Conservation (phyloP, 2,797 vertebrate species). For the Chelmon rostratus region DNA sequence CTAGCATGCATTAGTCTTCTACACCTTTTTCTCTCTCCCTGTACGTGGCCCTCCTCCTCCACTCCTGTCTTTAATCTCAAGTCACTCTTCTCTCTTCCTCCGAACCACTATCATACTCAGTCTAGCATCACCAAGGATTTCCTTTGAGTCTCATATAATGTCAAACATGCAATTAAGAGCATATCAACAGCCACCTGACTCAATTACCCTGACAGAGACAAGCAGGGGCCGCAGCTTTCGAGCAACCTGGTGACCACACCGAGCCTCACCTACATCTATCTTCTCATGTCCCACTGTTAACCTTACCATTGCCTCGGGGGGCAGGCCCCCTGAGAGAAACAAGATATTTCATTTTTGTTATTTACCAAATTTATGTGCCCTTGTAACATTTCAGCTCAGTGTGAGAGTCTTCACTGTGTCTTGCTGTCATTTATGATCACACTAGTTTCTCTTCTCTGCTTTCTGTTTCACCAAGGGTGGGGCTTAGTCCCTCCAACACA, state of each 20-base stretch:
- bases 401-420: too few species aligned
- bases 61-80: slow-evolving; percentile 12
- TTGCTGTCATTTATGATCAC: too few species aligned
- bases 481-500: too few species aligned
- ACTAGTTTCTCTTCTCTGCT: too few species aligned
- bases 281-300: background rate
- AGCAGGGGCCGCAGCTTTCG: slow-evolving; percentile 16
- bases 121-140: slow-evolving; percentile 43
- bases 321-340: too few species aligned
- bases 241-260: slow-evolving; percentile 16
- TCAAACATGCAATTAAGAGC: slow-evolving; percentile 76
- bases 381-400: too few species aligned
- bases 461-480: too few species aligned
- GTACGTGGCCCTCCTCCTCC: background rate
- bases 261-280: background rate
- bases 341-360: too few species aligned
- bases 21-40: background rate
- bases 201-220: slow-evolving; percentile 59
- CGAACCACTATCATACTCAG: slow-evolving; percentile 43
- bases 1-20: slow-evolving; percentile 25
- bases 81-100: slow-evolving; percentile 33
- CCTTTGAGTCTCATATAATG: slow-evolving; percentile 64
- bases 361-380: too few species aligned
- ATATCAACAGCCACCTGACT: slow-evolving; percentile 68
- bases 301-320: too few species aligned